A percentile compares a stretch with the other conserved stretches of the same genome.
These are phyloP conservation scores for Calliphora vomitoria DNA, from an alignment of 2,888 invertebrate genomes.

Conservation along the genomic window DNA sequence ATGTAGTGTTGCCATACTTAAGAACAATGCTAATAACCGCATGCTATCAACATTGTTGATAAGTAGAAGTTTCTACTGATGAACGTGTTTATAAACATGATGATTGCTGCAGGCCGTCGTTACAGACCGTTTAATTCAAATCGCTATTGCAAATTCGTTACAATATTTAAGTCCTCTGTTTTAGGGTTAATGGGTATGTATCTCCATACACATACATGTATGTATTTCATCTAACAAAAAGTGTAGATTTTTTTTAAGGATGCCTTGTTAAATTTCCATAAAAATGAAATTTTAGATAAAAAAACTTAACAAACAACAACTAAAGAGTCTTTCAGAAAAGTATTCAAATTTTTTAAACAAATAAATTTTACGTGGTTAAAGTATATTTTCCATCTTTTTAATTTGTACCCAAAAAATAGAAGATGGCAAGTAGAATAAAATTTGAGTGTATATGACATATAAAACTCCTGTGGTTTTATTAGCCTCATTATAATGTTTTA, in stretches of 20 bases:
- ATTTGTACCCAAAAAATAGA: neutral
- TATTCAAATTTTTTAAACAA: conserved; percentile 62
- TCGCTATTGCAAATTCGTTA: too few species aligned
- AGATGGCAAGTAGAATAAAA: conserved; percentile 7
- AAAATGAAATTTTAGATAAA: conserved; percentile 34
- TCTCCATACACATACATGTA: neutral
- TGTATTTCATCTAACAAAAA: neutral
- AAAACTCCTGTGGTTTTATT: conserved; percentile 59
- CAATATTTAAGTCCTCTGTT: too few species aligned
- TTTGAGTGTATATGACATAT: conserved; percentile 51
- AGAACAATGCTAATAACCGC: too few species aligned
- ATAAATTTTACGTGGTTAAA: conserved; percentile 43
- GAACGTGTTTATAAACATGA: too few species aligned
- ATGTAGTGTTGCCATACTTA: too few species aligned
- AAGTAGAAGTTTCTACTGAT: too few species aligned
- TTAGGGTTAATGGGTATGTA: conserved; percentile 1
- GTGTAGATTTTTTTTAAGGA: conserved; percentile 16
- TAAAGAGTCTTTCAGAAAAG: conserved; percentile 19
- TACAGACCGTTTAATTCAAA: too few species aligned
- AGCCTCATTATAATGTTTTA: conserved; percentile 64
- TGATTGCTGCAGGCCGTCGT: too few species aligned
- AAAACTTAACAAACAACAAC: conserved; percentile 3
- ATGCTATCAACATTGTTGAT: too few species aligned
- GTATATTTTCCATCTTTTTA: conserved; percentile 24
- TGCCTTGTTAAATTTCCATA: conserved; percentile 44